A percentile compares a stretch with the other conserved stretches of the same genome.
Conservation (phyloP, 2,888 invertebrate genomes). For the Prosapia bicincta region DNA sequence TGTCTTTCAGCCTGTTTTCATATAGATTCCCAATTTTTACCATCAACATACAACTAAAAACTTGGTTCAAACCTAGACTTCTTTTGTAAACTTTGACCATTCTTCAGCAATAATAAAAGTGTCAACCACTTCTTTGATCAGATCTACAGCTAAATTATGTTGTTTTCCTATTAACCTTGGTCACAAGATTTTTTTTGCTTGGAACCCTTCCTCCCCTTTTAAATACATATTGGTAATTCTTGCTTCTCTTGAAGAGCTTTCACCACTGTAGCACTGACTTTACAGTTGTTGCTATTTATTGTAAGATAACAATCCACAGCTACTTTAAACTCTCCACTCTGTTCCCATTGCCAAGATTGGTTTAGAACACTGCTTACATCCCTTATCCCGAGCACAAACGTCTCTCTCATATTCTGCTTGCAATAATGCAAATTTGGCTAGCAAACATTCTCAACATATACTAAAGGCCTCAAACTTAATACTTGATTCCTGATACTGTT, state of each 20-base stretch:
- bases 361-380: constrained; percentile 49
- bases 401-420: constrained; percentile 59
- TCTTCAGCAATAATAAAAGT: constrained; percentile 75
- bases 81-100: constrained; percentile 79
- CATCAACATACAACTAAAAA: constrained; percentile 68
- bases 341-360: constrained; percentile 71
- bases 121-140: constrained; percentile 79
- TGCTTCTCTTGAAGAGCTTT: constrained; percentile 67
- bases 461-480: constrained; percentile 95
- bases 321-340: constrained; percentile 68
- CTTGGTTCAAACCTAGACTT: constrained; percentile 73
- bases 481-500: constrained; percentile 81
- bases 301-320: constrained; percentile 73
- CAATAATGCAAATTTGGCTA: constrained; percentile 62
- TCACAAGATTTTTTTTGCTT: constrained; percentile 55
- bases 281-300: constrained; percentile 44
- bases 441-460: constrained; percentile 91
- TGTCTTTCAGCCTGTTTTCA: constrained; percentile 69
- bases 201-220: constrained; percentile 64
- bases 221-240: constrained; percentile 80
- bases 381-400: constrained; percentile 47
- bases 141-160: constrained; percentile 57
- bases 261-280: constrained; percentile 56
- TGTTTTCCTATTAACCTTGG: constrained; percentile 50
- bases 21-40: constrained; percentile 71